Evolutionary conservation across 1,140 invertebrate species (phyloP), one percentile per base, ranked within the genome.

Genomic region (Panonychus citri): DNA sequence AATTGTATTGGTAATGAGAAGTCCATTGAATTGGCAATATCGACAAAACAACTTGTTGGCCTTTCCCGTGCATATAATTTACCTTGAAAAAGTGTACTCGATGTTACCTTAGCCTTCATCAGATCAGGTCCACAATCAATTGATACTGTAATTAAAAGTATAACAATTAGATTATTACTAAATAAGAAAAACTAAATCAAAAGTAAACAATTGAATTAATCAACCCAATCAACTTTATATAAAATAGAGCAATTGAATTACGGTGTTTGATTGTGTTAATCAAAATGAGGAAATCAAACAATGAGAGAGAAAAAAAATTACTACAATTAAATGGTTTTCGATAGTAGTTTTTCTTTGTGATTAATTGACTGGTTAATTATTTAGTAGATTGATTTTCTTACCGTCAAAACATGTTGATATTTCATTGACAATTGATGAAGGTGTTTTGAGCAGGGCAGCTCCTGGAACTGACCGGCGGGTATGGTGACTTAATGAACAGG

Each of bases 41-140:
- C 86, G 55, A 81, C 76, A 2, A 87, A 81, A 69, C 87, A 91
- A 3, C 83, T 85, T 66, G 86, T 88, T 24, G 86, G 85, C 61
- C 82, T 83, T n/a, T 84, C 83, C 66, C 88, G 88, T n/a, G 85
- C 85, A 70, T 90, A 90, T 50, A 90, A 83, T 71, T 90, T 90
- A 50, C 87, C 87, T 67, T 85, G 82, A 72, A 91, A 91, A 8
- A 90, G 72, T 49, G 86, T 88, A 57, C 81, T 87, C 7, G 86
- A 90, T 66, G 85, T 81, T 65, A 91, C 88, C 30, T 79, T 77
- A 21, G 85, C 85, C 48, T 87, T 78, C 86, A 91, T 91, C 66
- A 88, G 83, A 48, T 83, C 82, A 1, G 84, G 81, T 34, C 68
- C 64, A 64, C 87, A 93, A 34, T 55, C 51, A 37, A 61, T 54